A percentile compares a stretch with the other conserved stretches of the same genome.
Evolutionary conservation across 1,140 invertebrate genomes (phyloP).

Genomic region (Scylla paramamosain): DNA sequence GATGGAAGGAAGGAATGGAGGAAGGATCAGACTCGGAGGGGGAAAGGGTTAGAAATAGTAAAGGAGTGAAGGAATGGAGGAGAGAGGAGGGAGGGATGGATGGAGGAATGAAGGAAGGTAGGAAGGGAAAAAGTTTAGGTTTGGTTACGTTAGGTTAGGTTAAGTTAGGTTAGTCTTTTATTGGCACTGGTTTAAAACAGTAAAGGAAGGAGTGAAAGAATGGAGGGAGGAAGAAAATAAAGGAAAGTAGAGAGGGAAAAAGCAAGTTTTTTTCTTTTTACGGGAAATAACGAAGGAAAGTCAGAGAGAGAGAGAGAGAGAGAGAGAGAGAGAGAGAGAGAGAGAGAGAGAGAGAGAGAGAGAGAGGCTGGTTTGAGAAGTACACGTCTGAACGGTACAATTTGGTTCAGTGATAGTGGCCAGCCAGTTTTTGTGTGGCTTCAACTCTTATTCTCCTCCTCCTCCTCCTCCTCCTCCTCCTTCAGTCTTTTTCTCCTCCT

Average conservation of each 20-base stretch:
- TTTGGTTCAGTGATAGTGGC: slow-evolving; percentile 13
- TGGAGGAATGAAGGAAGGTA: background rate
- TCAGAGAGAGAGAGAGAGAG: background rate
- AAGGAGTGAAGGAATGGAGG: background rate
- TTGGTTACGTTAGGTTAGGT: no score
- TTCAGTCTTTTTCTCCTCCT: no score
- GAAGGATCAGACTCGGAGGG: background rate
- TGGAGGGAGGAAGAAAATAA: no score
- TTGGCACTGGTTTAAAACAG: no score
- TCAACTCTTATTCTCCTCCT: background rate
- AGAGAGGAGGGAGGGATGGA: background rate
- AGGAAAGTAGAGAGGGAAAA: no score
- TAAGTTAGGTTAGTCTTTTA: no score
- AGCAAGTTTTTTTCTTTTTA: no score
- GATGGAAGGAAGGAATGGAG: background rate
- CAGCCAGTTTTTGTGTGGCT: background rate
- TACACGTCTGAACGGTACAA: background rate
- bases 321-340: slow-evolving; percentile 18
- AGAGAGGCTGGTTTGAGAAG: background rate
- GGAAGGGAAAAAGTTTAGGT: background rate
- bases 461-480: background rate
- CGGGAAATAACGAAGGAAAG: background rate
- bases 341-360: background rate
- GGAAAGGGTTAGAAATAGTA: background rate
- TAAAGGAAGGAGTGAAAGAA: no score